Conservation (phyloP, 2,888 invertebrate species). For the Apamea monoglypha region DNA sequence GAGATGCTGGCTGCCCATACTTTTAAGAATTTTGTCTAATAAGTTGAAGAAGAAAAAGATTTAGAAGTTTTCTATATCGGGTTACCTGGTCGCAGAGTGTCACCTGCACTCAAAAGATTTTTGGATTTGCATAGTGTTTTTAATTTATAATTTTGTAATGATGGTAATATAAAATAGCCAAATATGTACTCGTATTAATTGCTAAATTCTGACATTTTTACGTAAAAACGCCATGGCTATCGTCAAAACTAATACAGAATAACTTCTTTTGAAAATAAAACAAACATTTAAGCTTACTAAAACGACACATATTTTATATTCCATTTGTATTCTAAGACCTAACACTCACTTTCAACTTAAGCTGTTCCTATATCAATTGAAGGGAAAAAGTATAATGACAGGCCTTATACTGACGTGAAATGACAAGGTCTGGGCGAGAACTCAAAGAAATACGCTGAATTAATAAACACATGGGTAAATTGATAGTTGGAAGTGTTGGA, state of each 20-base stretch:
- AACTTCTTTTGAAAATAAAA: neutral
- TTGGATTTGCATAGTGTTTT: too few relatives aligned
- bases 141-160: too few relatives aligned
- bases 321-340: neutral
- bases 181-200: neutral
- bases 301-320: neutral
- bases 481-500: constrained; percentile 29
- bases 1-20: neutral
- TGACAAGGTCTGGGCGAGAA: neutral
- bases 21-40: neutral
- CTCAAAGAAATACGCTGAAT: constrained; percentile 40
- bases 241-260: neutral
- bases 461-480: constrained; percentile 35
- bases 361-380: constrained; percentile 6
- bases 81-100: neutral
- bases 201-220: neutral
- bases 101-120: neutral
- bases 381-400: constrained; percentile 32
- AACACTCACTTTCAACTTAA: neutral
- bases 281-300: neutral
- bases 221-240: neutral
- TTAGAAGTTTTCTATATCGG: too few relatives aligned
- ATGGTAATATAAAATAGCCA: neutral
- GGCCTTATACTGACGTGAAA: constrained; percentile 7
- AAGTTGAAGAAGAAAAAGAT: too few relatives aligned